These are phyloP conservation scores for Pollenia griseotomentosa DNA, from an alignment of 2,888 invertebrate genomes.

Conservation along the genomic window DNA sequence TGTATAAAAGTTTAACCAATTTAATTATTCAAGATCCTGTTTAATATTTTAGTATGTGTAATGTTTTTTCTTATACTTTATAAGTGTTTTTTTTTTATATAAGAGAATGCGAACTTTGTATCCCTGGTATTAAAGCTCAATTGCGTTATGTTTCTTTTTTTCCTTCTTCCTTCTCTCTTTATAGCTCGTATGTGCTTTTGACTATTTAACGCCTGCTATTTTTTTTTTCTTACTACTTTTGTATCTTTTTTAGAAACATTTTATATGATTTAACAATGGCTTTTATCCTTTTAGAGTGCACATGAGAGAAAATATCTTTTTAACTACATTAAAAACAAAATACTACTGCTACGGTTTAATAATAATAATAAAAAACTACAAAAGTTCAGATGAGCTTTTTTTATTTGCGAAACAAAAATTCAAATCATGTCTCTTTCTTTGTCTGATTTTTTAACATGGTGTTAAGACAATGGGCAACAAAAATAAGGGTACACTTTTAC, in stretches of 20 bases:
- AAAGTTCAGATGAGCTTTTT: constrained; percentile 49
- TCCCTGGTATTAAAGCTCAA: constrained; percentile 48
- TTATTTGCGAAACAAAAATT: constrained; percentile 33
- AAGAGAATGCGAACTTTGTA: not conserved
- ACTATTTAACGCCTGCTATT: constrained; percentile 34
- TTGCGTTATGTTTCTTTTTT: constrained; percentile 35
- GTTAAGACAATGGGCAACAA: constrained; percentile 11
- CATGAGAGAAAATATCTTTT: constrained; percentile 1
- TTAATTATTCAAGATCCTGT: constrained; percentile 2
- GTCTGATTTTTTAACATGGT: constrained; percentile 12
- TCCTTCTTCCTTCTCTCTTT: not conserved
- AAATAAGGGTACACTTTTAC: not conserved
- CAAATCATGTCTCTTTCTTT: constrained; percentile 50
- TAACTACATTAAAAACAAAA: not conserved
- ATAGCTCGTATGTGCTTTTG: not conserved
- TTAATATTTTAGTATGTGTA: constrained; percentile 18
- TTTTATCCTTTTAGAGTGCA: constrained; percentile 2
- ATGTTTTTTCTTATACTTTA: not conserved
- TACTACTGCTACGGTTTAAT: not conserved
- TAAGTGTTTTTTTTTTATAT: not conserved
- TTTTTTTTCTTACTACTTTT: not conserved
- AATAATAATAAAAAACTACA: constrained; percentile 25
- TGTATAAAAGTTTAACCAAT: too few relatives aligned
- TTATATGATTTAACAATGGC: constrained; percentile 55
- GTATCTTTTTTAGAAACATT: constrained; percentile 22